These are phyloP conservation scores for Chionodraco myersi DNA, from an alignment of 2,113 vertebrate genomes.

Conservation along the genomic window DNA sequence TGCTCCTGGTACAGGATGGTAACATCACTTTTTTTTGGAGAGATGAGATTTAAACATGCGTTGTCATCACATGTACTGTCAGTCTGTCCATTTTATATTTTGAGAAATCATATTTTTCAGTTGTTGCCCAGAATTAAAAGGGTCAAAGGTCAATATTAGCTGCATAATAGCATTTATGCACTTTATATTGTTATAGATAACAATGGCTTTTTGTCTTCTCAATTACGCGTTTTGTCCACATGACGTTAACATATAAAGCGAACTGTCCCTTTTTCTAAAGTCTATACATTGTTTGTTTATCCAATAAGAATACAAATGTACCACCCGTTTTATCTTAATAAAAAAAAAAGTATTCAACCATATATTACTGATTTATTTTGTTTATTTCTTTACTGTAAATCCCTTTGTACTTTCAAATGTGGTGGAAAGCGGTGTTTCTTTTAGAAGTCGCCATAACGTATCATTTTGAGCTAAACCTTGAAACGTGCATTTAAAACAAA, in stretches of 20 bases:
- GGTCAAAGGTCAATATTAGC: conserved; percentile 4
- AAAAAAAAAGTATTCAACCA: background rate
- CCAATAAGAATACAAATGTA: too few species aligned
- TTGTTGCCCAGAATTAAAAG: background rate
- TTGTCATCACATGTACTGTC: background rate
- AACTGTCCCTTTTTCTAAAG: background rate
- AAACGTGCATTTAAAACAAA: too few species aligned
- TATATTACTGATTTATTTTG: background rate
- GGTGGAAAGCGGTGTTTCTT: too few species aligned
- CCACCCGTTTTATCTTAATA: too few species aligned
- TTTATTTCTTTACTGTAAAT: too few species aligned
- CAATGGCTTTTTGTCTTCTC: background rate
- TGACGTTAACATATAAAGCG: background rate
- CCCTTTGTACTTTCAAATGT: background rate
- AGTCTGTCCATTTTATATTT: background rate
- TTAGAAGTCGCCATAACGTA: too few species aligned
- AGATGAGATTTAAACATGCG: background rate
- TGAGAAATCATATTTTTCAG: background rate
- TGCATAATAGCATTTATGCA: background rate
- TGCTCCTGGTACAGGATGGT: conserved; percentile 30
- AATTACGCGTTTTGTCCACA: background rate
- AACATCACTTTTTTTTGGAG: background rate
- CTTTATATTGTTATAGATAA: too few species aligned
- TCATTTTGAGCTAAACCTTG: background rate
- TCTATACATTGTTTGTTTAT: background rate